Base-by-base conservation (phyloP, 2,888 invertebrate genomes). In the Stratiomys singularior region DNA sequence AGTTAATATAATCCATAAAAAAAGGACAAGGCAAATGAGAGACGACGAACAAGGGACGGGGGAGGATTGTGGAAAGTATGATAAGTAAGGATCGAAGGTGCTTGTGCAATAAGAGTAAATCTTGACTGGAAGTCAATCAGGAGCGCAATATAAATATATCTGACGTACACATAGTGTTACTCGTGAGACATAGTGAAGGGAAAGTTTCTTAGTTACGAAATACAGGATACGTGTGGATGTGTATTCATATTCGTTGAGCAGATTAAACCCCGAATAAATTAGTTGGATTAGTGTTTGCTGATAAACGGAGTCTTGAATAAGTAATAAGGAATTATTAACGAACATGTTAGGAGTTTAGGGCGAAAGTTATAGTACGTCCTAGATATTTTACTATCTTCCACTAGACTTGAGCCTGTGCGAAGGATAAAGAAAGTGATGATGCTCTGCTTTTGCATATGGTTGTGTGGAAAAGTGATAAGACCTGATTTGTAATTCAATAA, bases 261-360 rank as follows among this genome's bases (percentile, higher is more conserved):
- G 74, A 23, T 58, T 37, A 58, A 58, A 74, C 60, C 1, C 11
- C 58, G 74, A 74, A 74, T 74, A 74, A 74, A 58, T 74, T 74
- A 74, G 52, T 52, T 21, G 58, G 58, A 58, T 74, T 74, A 60
- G 37, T 30, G 46, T 58, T 37, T 74, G 58, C 58, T 74, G 74
- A 74, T 74, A 74, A 74, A 74, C 58, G 21, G 60, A 37, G n/a
- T 60, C 44, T 44, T 74, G 74, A 74, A 74, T 74, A 74, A 52
- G 74, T 74, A 74, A 74, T 74, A 37, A 37, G 74, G 15, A 74
- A 74, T 74, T 60, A 60, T 58, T 52, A 74, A 30, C 37, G 74
- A n/a, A 30, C 46, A 25, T 15, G 30, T 18, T 69, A 25, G 44
- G 4, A 28, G 63, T 1, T 28, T 27, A 66, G 27, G 27, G 37